Evolutionary conservation across 2,797 vertebrate genomes (phyloP).

Genomic region (Vipera ursinii): DNA sequence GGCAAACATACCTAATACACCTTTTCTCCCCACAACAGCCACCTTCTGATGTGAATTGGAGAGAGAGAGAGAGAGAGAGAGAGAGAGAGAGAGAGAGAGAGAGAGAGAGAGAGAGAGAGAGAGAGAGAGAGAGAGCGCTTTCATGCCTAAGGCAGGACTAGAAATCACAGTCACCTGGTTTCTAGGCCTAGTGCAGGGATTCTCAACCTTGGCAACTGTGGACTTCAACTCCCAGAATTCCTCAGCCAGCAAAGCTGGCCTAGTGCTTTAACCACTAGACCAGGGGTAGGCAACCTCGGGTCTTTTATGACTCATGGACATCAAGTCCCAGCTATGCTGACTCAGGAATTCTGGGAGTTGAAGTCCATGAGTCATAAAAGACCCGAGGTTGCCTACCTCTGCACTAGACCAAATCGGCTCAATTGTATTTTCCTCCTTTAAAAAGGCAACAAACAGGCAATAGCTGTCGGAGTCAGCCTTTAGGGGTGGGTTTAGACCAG

Average conservation of each 20-base stretch:
- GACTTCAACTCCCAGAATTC: no score
- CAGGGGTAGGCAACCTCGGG: no score
- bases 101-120: no score
- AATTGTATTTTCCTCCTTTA: not conserved
- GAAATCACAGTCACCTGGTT: not conserved
- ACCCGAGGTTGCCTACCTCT: no score
- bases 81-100: not conserved
- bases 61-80: not conserved
- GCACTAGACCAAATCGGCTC: not conserved
- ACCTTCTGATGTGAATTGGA: not conserved
- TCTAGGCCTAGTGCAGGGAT: no score
- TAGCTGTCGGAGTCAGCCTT: not conserved
- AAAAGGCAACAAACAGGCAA: not conserved
- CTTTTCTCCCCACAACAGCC: no score
- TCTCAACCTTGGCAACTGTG: no score
- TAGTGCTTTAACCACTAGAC: not conserved
- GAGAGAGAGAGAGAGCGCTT: not conserved
- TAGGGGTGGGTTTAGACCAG: not conserved
- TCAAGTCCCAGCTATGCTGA: no score
- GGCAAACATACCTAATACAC: not conserved
- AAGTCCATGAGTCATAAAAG: no score
- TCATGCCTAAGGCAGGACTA: not conserved
- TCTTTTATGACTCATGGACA: no score
- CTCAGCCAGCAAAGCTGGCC: no score
- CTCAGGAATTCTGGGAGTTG: no score